Base-by-base conservation (phyloP, 2,797 vertebrate species). In the Trichosurus vulpecula region DNA sequence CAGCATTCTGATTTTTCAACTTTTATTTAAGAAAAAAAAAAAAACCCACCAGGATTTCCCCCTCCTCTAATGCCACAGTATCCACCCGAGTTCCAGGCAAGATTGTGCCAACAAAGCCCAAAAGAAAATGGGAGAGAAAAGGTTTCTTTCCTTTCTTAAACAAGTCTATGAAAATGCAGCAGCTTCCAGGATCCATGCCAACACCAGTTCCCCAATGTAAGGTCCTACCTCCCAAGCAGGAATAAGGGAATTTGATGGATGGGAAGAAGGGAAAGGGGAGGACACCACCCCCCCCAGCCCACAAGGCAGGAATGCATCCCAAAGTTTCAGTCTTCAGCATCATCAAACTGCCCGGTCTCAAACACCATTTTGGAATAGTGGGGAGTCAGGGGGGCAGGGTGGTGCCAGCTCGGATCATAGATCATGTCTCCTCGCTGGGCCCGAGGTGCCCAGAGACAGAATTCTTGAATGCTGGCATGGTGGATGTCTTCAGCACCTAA, bases 331-430 rank as follows among this genome's bases (percentile, higher is more conserved):
- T 99, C 98, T 96, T 98, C 98, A 1, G 99, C 98, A 97, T 99
- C 99, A 95, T 99, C 98, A 97, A 99, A 99, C 96, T 99, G 99
- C 93, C 98, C 98, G 9, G 95, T 90, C 96, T 98, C 98, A 96
- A 98, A 97, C 94, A 96, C 74, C 96, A 97, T 98, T 96, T 98
- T 94, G 89, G 94, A 98, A 54, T 97, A 97, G 0, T 96, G 94
- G 95, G 98, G 97, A 92, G 96, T 93, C 96, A 99, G 54, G 14
- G 96, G 97, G 96, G 98, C 97, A 0, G 98, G 96, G 31, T 99
- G 99, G 94, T 98, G 97, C 97, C 97, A 98, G 29, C 96, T 95
- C 30, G 99, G 98, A 95, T 97, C 96, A 96, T 98, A 99, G 93
- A 98, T 97, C 51, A 97, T 98, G 81, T 98, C 98, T 96, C 98